These are phyloP conservation scores for Mustela erminea DNA, from an alignment of 2,797 vertebrate genomes.

Conservation along the genomic window DNA sequence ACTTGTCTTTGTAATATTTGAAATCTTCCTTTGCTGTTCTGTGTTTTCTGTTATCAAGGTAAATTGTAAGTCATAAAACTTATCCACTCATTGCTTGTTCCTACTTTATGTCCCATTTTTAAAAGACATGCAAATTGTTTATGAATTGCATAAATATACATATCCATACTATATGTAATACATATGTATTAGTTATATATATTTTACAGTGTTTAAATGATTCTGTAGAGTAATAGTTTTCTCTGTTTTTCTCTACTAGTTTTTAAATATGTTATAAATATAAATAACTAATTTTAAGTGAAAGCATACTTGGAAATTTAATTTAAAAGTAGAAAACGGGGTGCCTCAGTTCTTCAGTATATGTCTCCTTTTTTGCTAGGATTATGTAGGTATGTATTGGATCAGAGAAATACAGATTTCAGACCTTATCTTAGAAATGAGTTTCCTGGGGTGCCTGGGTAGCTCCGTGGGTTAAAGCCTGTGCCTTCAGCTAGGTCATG, in stretches of 20 bases:
- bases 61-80: background rate
- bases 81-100: background rate
- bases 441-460: background rate
- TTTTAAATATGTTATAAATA: background rate
- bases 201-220: background rate
- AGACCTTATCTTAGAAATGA: background rate
- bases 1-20: background rate
- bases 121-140: background rate
- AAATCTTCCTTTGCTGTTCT: background rate
- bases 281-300: constrained; percentile 29
- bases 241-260: background rate
- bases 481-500: too few species aligned
- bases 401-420: background rate
- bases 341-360: background rate
- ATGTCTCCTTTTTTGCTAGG: background rate
- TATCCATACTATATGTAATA: background rate
- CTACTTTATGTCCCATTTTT: constrained; percentile 30
- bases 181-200: background rate
- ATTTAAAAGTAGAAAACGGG: background rate
- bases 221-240: background rate
- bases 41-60: background rate
- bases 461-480: too few species aligned
- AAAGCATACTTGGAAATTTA: background rate
- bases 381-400: background rate
- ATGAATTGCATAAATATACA: background rate